Conservation (phyloP, 2,113 vertebrate genomes). For the human (Homo sapiens) region DNA sequence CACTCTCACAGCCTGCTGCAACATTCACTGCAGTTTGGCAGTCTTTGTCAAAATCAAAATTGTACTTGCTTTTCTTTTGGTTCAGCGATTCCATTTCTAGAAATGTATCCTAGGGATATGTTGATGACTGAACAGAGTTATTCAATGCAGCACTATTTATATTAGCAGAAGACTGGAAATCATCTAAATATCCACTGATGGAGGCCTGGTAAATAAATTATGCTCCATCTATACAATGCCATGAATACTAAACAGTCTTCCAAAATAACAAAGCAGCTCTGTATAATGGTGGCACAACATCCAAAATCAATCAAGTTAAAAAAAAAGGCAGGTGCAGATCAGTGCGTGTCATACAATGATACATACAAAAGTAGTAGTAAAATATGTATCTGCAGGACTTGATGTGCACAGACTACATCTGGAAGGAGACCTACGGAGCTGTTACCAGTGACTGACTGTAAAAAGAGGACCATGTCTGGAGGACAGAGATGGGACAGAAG, state of each 20-base stretch:
- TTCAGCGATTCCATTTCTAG: background rate
- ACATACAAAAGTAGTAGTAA: background rate
- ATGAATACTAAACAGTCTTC: background rate
- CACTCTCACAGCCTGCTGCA: background rate
- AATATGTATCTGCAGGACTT: background rate
- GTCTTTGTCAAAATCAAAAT: conserved; percentile 17
- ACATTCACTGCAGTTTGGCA: background rate
- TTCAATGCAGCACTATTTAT: background rate
- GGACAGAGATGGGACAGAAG: background rate
- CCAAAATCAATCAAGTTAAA: background rate
- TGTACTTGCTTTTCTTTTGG: background rate
- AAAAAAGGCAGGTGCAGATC: background rate
- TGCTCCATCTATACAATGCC: background rate
- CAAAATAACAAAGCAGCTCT: background rate
- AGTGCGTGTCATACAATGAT: background rate
- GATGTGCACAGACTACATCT: background rate
- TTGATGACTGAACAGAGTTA: background rate
- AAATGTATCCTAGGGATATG: background rate
- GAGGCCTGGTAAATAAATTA: background rate
- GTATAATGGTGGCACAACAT: background rate
- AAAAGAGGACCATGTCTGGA: background rate
- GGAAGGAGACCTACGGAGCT: background rate
- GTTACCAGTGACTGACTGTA: too few relatives aligned
- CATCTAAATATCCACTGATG: background rate
- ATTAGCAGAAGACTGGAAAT: background rate